A percentile compares a stretch with the other conserved stretches of the same genome.
Evolutionary conservation across 37 sponge, comb jelly and placozoan species (phyloP).

Genomic region (Axinella damicornis): DNA sequence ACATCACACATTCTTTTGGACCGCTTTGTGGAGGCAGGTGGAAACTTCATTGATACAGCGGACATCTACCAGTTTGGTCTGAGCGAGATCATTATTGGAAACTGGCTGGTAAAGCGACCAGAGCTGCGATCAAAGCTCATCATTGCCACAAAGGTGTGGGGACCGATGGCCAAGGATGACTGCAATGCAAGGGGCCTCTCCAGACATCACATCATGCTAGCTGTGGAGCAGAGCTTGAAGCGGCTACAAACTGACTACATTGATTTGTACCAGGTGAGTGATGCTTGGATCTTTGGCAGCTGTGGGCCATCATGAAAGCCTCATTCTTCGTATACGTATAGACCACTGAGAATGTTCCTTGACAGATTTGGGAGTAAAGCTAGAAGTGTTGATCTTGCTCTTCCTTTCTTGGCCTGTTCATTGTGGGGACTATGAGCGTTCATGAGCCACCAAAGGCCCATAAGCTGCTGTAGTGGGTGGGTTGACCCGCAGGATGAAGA

Average conservation of each 20-base stretch:
- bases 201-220: slow-evolving; percentile 82
- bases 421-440: too few species aligned
- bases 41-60: slow-evolving; percentile 96
- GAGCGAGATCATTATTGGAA: slow-evolving; percentile 84
- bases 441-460: too few species aligned
- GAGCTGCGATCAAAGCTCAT: slow-evolving; percentile 42
- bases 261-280: slow-evolving; percentile 84
- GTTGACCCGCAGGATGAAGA: too few species aligned
- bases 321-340: too few species aligned
- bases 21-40: slow-evolving; percentile 81
- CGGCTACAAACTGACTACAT: slow-evolving; percentile 82
- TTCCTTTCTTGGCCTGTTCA: too few species aligned
- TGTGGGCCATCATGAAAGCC: too few species aligned
- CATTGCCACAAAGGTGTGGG: slow-evolving; percentile 67
- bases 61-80: slow-evolving; percentile 86
- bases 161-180: slow-evolving; percentile 59
- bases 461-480: too few species aligned
- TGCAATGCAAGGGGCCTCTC: slow-evolving; percentile 85
- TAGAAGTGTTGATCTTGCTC: too few species aligned
- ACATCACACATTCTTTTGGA: slow-evolving; percentile 75
- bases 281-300: too few species aligned
- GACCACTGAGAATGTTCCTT: too few species aligned
- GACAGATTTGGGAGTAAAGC: too few species aligned
- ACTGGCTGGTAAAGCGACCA: slow-evolving; percentile 72
- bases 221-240: slow-evolving; percentile 80